phyloP scores from a whole-genome alignment of 1,140 invertebrate species.

The Leptopilina clavipes region DNA sequence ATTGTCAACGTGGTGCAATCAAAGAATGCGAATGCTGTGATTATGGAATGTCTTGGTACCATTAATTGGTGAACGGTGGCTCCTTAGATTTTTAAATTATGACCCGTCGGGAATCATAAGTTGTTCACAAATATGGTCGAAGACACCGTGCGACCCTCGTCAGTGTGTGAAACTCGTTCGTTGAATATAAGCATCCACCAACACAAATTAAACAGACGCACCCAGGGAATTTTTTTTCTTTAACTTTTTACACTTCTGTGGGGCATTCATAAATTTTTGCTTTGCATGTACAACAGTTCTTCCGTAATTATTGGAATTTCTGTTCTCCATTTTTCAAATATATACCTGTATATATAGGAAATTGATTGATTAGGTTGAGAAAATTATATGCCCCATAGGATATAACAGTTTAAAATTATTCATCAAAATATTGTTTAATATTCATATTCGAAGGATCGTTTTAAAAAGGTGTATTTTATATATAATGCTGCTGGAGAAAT shows the following conservation, averaged over 20 bases:
- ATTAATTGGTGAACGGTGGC: conserved; percentile 34
- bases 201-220: too few relatives aligned
- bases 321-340: not conserved
- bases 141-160: conserved; percentile 25
- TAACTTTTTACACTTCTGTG: not conserved
- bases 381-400: not conserved
- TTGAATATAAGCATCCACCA: not conserved
- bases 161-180: conserved; percentile 22
- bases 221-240: not conserved
- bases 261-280: conserved; percentile 1
- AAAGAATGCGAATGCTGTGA: conserved; percentile 25
- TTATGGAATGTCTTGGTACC: conserved; percentile 28
- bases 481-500: too few relatives aligned
- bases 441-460: too few relatives aligned
- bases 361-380: conserved; percentile 4
- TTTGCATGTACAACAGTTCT: not conserved
- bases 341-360: not conserved
- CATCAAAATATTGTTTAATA: too few relatives aligned
- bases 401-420: too few relatives aligned
- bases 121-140: conserved; percentile 25
- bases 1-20: conserved; percentile 1
- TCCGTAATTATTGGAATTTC: not conserved
- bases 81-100: conserved; percentile 30
- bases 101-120: conserved; percentile 8
- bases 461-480: too few relatives aligned